Percentiles rank a stretch among this genome's conserved stretches.
These are phyloP conservation scores for Blennius ocellaris DNA, from an alignment of 2,113 vertebrate species.

Conservation along the genomic window DNA sequence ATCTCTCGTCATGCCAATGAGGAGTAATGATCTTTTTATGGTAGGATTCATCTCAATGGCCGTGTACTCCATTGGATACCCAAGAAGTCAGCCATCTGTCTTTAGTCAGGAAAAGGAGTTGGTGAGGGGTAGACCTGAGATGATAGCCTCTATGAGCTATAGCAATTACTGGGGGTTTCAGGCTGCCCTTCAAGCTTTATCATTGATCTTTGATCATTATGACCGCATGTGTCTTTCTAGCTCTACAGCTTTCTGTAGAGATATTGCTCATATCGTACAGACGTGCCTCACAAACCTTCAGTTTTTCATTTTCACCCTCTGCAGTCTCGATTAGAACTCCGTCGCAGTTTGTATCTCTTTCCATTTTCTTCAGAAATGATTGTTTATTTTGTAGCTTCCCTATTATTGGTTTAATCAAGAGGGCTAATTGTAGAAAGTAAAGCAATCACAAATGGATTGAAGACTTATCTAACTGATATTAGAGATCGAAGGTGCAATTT, in stretches of 20 bases:
- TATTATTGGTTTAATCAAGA: conserved; percentile 25
- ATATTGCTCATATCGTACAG: conserved; percentile 32
- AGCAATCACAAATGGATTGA: background rate
- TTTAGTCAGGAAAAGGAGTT: conserved; percentile 13
- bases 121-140: conserved; percentile 29
- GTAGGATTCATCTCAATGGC: conserved; percentile 69
- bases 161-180: conserved; percentile 52
- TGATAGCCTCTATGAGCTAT: conserved; percentile 57
- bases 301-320: conserved; percentile 21
- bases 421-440: conserved; percentile 29
- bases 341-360: background rate
- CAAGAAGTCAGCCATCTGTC: conserved; percentile 64
- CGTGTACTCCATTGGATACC: conserved; percentile 51
- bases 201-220: conserved; percentile 54
- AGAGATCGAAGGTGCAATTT: background rate
- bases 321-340: background rate
- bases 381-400: conserved; percentile 28
- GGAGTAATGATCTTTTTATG: conserved; percentile 70
- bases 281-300: conserved; percentile 9
- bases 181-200: conserved; percentile 34
- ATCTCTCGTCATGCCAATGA: conserved; percentile 53
- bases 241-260: conserved; percentile 15
- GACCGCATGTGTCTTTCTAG: conserved; percentile 14
- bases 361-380: conserved; percentile 18
- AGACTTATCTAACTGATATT: background rate